Evolutionary conservation across 2,888 invertebrate species (phyloP).

Genomic region (Drosophila yooni): DNA sequence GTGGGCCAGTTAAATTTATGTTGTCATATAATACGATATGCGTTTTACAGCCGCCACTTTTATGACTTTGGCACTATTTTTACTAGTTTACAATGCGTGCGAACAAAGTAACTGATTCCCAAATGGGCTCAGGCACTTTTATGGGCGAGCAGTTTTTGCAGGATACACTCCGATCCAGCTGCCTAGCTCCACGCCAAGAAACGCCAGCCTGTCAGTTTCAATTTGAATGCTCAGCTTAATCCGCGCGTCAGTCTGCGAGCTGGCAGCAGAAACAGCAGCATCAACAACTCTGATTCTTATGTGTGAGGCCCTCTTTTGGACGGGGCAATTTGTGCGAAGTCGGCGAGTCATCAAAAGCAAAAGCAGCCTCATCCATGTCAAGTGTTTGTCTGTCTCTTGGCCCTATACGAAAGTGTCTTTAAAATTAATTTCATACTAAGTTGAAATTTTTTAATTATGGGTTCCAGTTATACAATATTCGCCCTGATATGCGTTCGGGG

Average conservation of each 20-base stretch:
- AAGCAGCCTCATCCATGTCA: conserved; percentile 64
- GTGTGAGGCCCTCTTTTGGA: conserved; percentile 35
- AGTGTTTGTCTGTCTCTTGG: conserved; percentile 58
- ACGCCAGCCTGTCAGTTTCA: conserved; percentile 72
- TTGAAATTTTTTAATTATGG: conserved; percentile 78
- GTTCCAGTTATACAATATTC: conserved; percentile 55
- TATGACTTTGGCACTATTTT: conserved; percentile 70
- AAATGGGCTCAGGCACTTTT: conserved; percentile 56
- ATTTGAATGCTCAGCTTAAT: conserved; percentile 81
- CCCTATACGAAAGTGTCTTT: conserved; percentile 49
- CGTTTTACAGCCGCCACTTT: conserved; percentile 48
- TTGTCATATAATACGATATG: conserved; percentile 57
- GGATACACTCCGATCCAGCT: conserved; percentile 23
- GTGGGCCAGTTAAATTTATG: conserved; percentile 52
- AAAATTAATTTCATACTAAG: conserved; percentile 78
- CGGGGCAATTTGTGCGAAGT: conserved; percentile 67
- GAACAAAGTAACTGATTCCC: conserved; percentile 72
- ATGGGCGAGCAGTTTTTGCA: conserved; percentile 28
- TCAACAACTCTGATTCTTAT: conserved; percentile 26
- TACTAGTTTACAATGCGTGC: conserved; percentile 57
- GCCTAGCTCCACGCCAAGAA: conserved; percentile 29
- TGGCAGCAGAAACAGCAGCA: conserved; percentile 27
- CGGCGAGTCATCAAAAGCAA: conserved; percentile 74
- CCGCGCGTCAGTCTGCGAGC: conserved; percentile 63
- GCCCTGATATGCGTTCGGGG: conserved; percentile 8